Percentiles rank a stretch among this genome's conserved stretches.
Conservation (phyloP, 2,797 vertebrate species). For the Gallinago solitaria region DNA sequence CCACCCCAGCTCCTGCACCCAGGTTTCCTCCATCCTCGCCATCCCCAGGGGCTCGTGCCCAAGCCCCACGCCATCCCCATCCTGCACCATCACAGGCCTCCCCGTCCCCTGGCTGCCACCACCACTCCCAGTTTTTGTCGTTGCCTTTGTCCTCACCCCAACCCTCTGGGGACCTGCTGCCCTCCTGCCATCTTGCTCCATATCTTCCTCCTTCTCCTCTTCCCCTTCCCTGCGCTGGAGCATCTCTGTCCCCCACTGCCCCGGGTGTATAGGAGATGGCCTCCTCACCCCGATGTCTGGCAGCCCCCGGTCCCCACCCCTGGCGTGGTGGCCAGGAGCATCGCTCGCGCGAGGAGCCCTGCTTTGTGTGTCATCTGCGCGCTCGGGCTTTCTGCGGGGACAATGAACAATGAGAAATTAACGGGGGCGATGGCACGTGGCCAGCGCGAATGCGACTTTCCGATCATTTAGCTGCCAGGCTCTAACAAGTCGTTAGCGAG, state of each 20-base stretch:
- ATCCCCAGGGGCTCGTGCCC: neutral
- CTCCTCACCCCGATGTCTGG: accelerated
- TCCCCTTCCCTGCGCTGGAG: accelerated
- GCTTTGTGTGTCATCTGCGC: neutral
- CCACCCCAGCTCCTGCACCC: neutral
- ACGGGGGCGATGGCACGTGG: neutral
- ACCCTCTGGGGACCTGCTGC: neutral
- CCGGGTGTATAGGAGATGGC: accelerated
- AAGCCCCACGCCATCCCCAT: neutral
- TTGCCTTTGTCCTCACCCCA: neutral
- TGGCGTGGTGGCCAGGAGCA: accelerated
- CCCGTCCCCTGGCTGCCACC: neutral
- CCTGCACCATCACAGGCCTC: neutral
- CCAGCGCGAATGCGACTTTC: slow-evolving; percentile 9
- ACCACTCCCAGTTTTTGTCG: neutral
- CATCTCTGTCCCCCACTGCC: accelerated
- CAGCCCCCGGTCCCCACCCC: neutral
- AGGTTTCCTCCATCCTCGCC: accelerated
- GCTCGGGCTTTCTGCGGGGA: neutral
- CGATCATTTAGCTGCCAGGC: neutral
- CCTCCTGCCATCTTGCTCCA: neutral
- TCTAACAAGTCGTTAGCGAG: neutral
- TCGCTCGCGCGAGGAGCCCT: neutral
- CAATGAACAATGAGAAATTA: slow-evolving; percentile 62
- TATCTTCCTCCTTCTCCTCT: neutral